phyloP scores from a whole-genome alignment of 2,113 vertebrate species.

The Brienomyrus brachyistius region DNA sequence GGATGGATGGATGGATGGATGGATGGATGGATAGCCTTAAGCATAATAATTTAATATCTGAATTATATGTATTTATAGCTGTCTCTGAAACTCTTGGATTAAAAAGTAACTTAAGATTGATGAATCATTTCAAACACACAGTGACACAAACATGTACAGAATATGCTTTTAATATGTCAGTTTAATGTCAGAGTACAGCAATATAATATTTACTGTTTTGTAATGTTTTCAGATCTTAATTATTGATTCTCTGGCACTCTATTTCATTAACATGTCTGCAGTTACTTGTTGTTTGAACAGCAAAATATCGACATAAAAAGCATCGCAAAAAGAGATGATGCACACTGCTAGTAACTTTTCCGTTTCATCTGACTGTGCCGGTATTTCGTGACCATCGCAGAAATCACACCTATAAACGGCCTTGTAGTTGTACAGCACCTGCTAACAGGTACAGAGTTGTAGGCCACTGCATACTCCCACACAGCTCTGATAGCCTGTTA shows the following conservation, averaged over 20 bases:
- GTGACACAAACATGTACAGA: not conserved
- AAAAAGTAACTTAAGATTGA: not conserved
- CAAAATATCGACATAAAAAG: not conserved
- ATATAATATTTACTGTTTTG: not conserved
- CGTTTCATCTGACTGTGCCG: not conserved
- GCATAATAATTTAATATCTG: not conserved
- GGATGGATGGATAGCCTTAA: not conserved
- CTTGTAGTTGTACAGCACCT: constrained; percentile 10
- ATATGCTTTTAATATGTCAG: not conserved
- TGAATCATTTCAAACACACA: not conserved
- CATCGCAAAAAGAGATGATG: not conserved
- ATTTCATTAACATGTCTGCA: not conserved
- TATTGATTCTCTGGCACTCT: not conserved
- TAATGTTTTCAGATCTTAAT: not conserved
- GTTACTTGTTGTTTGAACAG: not conserved
- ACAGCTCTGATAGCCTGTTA: constrained; percentile 26
- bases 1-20: too few species aligned
- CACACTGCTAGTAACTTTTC: not conserved
- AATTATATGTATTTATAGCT: not conserved
- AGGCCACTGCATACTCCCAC: not conserved
- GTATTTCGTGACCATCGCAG: not conserved
- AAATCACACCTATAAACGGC: not conserved
- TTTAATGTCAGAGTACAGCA: not conserved
- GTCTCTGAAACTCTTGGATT: not conserved
- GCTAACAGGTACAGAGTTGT: constrained; percentile 4